These are phyloP conservation scores for Lepidocyrtinus sp. DNA, from an alignment of 2,888 invertebrate species.

Conservation along the genomic window DNA sequence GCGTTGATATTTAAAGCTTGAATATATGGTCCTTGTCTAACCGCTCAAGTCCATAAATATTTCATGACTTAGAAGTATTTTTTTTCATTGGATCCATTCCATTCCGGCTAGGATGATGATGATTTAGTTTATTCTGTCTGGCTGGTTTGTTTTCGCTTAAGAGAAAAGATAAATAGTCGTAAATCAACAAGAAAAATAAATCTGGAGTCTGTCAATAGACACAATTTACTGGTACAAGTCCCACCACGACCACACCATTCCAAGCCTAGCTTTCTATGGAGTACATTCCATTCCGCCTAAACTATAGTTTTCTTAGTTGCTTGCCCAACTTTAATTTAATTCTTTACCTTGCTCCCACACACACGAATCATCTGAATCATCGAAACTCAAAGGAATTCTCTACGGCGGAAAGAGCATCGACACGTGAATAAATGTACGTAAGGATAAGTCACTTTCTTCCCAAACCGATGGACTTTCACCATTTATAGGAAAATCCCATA, in stretches of 20 bases:
- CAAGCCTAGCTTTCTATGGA: background rate
- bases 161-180: conserved; percentile 16
- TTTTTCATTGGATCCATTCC: background rate
- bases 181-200: conserved; percentile 18
- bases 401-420: background rate
- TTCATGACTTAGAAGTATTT: background rate
- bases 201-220: background rate
- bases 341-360: background rate
- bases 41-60: background rate
- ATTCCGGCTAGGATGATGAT: background rate
- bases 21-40: too few relatives aligned
- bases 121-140: background rate
- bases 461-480: background rate
- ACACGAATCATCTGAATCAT: background rate
- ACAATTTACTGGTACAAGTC: background rate
- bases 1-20: too few relatives aligned
- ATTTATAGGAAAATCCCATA: too few relatives aligned
- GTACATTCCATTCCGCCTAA: background rate
- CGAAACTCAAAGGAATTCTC: background rate
- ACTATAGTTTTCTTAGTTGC: background rate
- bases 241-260: too few relatives aligned
- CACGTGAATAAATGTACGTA: too few relatives aligned
- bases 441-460: background rate
- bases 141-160: background rate
- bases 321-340: background rate